Evolutionary conservation across 2,113 vertebrate genomes (phyloP).

Genomic region (Orcinus orca): DNA sequence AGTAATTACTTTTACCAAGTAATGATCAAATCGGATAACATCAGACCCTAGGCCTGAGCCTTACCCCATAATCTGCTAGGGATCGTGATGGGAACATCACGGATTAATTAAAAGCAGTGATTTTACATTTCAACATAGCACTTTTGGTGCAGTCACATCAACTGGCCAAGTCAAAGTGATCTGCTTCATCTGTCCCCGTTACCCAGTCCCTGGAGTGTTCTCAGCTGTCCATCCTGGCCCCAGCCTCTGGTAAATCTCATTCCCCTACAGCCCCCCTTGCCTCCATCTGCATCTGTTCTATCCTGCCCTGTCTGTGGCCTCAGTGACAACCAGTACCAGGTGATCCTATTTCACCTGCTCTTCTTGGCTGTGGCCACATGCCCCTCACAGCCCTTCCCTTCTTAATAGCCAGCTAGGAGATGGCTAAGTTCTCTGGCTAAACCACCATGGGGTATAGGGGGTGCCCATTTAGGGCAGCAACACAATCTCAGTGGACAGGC

Average conservation of each 20-base stretch:
- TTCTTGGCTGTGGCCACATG: neutral
- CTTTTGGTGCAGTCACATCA: neutral
- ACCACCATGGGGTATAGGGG: neutral
- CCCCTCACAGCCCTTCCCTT: neutral
- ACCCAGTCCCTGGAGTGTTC: neutral
- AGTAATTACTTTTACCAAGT: slow-evolving; percentile 56
- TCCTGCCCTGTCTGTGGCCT: neutral
- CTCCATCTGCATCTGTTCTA: neutral
- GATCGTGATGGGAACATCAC: neutral
- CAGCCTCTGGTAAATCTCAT: neutral
- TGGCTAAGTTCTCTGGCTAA: neutral
- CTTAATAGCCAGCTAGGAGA: neutral
- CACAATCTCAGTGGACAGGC: neutral
- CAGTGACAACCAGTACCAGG: neutral
- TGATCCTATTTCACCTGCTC: neutral
- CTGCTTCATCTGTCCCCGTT: neutral
- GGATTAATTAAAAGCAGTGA: neutral
- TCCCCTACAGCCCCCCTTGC: accelerated
- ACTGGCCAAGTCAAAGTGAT: neutral
- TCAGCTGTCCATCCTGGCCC: neutral
- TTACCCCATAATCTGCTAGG: slow-evolving; percentile 15
- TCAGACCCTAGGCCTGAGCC: neutral
- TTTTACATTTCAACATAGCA: neutral
- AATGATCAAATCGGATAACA: slow-evolving; percentile 47
- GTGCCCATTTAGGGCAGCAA: neutral